Conservation (phyloP, 2,797 vertebrate genomes). For the Lepilemur septentrionalis region DNA sequence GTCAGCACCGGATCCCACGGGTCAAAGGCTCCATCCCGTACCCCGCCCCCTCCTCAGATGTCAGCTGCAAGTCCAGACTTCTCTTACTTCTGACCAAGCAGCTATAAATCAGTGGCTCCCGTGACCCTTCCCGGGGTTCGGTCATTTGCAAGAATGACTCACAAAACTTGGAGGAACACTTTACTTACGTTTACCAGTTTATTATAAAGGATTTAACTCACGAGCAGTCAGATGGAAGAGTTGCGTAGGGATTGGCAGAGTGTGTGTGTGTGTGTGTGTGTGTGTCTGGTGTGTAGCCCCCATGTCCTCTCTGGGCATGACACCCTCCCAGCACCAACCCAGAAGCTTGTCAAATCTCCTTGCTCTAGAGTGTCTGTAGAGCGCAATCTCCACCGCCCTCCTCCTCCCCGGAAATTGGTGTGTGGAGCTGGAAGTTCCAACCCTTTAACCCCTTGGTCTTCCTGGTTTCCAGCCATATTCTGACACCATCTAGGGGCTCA, state of each 20-base stretch:
- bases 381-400: background rate
- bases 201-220: background rate
- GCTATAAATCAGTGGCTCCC: background rate
- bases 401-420: background rate
- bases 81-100: too few relatives aligned
- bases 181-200: background rate
- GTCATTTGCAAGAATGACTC: background rate
- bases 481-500: fast-evolving
- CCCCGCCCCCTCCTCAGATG: background rate
- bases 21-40: background rate
- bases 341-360: background rate
- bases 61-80: background rate
- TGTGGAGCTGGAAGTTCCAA: background rate
- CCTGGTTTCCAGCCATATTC: background rate
- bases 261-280: background rate
- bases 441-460: too few relatives aligned
- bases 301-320: background rate
- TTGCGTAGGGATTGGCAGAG: too few relatives aligned
- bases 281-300: background rate
- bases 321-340: background rate
- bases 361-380: background rate
- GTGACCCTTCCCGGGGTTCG: background rate
- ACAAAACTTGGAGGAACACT: background rate
- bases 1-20: too few relatives aligned
- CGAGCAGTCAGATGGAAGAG: too few relatives aligned